phyloP scores from a whole-genome alignment of 2,888 invertebrate genomes.

The Netelia fuscicornis region DNA sequence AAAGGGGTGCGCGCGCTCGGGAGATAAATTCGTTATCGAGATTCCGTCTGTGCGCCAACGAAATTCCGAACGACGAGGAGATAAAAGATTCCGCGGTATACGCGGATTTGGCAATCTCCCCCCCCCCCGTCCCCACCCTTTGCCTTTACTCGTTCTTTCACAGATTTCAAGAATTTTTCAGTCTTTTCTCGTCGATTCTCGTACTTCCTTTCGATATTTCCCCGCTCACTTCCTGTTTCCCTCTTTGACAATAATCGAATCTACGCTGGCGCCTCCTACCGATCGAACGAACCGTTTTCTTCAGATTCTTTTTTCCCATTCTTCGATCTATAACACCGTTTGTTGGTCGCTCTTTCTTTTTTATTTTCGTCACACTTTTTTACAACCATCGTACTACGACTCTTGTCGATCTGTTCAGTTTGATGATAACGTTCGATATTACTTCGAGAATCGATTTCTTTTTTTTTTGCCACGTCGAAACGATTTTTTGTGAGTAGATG shows the following conservation, averaged over 20 bases:
- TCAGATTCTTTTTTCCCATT: constrained; percentile 10
- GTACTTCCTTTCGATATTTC: constrained; percentile 20
- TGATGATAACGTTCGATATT: too few relatives aligned
- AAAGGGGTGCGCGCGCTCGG: constrained; percentile 10
- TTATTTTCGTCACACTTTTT: background rate
- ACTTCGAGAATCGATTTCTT: background rate
- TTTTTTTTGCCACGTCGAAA: background rate
- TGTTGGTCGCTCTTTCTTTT: background rate
- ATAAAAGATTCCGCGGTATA: constrained; percentile 69
- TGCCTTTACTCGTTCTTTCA: constrained; percentile 19
- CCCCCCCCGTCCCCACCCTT: background rate
- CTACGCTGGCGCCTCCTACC: constrained; percentile 12
- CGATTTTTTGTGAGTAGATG: background rate
- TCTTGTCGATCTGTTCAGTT: too few relatives aligned
- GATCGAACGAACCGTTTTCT: constrained; percentile 33
- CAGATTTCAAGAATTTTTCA: constrained; percentile 31
- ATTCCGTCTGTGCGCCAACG: constrained; percentile 65
- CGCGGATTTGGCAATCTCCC: constrained; percentile 24
- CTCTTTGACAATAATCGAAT: constrained; percentile 55
- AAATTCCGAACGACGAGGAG: constrained; percentile 69
- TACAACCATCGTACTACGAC: too few relatives aligned
- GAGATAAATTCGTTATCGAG: constrained; percentile 69
- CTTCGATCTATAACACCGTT: constrained; percentile 10
- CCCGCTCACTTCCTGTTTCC: constrained; percentile 36
- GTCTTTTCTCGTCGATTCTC: constrained; percentile 16